Evolutionary conservation across 2,113 vertebrate species (phyloP).

Genomic region (Salvator merianae): DNA sequence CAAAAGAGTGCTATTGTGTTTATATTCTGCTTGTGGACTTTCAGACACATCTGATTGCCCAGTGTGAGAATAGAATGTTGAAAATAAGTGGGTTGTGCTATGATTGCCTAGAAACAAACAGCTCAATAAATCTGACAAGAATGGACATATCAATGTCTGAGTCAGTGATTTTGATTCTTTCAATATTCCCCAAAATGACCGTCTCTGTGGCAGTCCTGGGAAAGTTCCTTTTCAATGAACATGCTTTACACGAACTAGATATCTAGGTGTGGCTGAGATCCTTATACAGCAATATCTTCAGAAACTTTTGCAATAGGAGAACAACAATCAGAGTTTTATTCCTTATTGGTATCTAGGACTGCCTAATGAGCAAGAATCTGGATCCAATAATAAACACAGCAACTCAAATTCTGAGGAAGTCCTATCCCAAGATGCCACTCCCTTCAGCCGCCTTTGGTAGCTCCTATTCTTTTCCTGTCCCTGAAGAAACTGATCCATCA

Average conservation of each 20-base stretch:
- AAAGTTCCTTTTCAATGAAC: not conserved
- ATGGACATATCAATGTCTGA: not conserved
- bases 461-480: constrained; percentile 77
- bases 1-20: too few relatives aligned
- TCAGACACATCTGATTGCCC: too few relatives aligned
- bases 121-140: not conserved
- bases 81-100: too few relatives aligned
- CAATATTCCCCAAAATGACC: too few relatives aligned
- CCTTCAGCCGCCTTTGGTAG: constrained; percentile 78
- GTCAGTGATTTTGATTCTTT: not conserved
- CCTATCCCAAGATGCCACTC: constrained; percentile 79
- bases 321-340: not conserved
- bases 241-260: not conserved
- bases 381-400: constrained; percentile 73
- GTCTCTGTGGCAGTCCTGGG: too few relatives aligned
- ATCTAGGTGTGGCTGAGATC: not conserved
- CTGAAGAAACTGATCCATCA: constrained; percentile 39
- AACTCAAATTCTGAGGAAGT: constrained; percentile 86
- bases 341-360: constrained; percentile 71
- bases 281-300: not conserved
- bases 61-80: too few relatives aligned
- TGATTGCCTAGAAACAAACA: too few relatives aligned
- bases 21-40: too few relatives aligned
- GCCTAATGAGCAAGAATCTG: constrained; percentile 66
- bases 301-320: rapidly evolving